Percentiles rank a stretch among this genome's conserved stretches.
These are phyloP conservation scores for Lampropteryx suffumata DNA, from an alignment of 2,888 invertebrate species.

Conservation along the genomic window DNA sequence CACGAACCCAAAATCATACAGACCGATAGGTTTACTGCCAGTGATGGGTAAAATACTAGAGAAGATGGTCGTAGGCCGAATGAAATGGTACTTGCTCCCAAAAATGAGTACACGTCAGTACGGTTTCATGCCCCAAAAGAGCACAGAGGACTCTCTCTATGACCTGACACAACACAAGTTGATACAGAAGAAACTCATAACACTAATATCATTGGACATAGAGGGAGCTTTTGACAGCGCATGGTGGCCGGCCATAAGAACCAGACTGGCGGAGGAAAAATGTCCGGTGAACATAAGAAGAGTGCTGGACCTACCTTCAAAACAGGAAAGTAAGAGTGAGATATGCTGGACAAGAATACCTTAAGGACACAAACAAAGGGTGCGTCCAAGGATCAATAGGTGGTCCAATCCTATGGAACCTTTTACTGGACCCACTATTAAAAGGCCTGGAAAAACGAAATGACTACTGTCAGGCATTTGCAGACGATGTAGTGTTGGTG, in stretches of 20 bases:
- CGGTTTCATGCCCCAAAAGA: background rate
- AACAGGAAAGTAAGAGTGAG: no score
- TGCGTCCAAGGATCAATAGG: no score
- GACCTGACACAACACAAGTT: no score
- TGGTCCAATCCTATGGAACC: constrained; percentile 1
- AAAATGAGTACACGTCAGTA: background rate
- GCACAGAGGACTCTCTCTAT: constrained; percentile 16
- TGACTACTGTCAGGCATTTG: constrained; percentile 5
- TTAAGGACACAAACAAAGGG: no score
- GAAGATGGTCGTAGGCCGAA: background rate
- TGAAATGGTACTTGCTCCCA: constrained; percentile 4
- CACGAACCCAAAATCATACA: constrained; percentile 29
- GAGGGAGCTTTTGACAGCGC: no score
- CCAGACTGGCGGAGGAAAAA: no score
- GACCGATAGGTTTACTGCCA: constrained; percentile 34
- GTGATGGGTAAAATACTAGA: constrained; percentile 27
- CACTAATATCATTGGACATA: no score
- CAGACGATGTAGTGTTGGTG: no score
- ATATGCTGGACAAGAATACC: background rate
- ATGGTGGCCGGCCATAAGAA: no score
- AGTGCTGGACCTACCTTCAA: background rate
- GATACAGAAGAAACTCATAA: no score
- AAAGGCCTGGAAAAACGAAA: background rate
- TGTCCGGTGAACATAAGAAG: background rate
- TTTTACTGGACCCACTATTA: constrained; percentile 2